Evolutionary conservation across 2,113 vertebrate genomes (phyloP).

Genomic region (Myrmecobius fasciatus): DNA sequence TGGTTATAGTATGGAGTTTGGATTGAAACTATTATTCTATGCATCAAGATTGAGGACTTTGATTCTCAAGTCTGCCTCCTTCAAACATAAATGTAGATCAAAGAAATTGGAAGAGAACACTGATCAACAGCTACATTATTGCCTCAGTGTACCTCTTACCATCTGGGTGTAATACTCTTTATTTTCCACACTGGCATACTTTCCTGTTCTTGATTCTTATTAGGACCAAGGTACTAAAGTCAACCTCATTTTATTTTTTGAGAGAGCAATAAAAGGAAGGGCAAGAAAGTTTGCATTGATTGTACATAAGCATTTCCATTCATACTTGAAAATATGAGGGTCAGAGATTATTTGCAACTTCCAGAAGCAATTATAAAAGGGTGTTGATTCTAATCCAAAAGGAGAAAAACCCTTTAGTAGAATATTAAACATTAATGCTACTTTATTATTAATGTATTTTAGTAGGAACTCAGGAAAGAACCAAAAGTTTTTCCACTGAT

Average conservation of each 20-base stretch:
- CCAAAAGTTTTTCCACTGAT: constrained; percentile 42
- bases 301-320: constrained; percentile 34
- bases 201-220: constrained; percentile 30
- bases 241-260: background rate
- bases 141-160: background rate
- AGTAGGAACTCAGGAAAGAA: constrained; percentile 57
- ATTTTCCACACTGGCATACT: constrained; percentile 14
- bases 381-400: constrained; percentile 57
- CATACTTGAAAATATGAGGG: constrained; percentile 17
- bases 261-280: background rate
- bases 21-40: background rate
- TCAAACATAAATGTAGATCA: background rate
- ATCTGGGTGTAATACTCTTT: background rate
- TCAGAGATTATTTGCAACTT: constrained; percentile 63
- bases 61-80: background rate
- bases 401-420: constrained; percentile 5
- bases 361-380: constrained; percentile 54
- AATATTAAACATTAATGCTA: constrained; percentile 58
- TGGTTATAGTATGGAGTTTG: background rate
- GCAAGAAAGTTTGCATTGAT: background rate
- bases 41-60: background rate
- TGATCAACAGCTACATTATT: background rate
- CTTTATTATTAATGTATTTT: constrained; percentile 64
- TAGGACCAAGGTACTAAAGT: constrained; percentile 12
- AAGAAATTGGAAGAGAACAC: background rate